A percentile compares a stretch with the other conserved stretches of the same genome.
These are phyloP conservation scores for Plecotus auritus DNA, from an alignment of 2,113 vertebrate species.

Conservation along the genomic window DNA sequence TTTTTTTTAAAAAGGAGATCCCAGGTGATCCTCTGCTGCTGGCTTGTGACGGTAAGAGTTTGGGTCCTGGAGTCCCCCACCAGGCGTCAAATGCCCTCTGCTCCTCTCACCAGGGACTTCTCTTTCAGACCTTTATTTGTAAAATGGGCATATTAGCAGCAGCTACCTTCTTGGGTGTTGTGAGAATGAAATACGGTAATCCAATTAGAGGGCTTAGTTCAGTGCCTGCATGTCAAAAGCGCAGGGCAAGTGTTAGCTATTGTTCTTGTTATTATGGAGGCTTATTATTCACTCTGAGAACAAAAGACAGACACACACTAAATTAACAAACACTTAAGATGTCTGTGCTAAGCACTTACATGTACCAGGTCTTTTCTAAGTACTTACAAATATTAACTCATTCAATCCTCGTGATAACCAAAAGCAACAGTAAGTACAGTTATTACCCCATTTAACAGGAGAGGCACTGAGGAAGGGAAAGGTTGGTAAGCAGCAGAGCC, in stretches of 20 bases:
- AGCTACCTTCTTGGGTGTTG: neutral
- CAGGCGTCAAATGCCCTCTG: no score
- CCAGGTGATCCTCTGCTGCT: neutral
- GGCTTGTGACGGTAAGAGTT: no score
- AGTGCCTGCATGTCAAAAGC: neutral
- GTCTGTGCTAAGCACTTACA: neutral
- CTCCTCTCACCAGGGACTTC: neutral
- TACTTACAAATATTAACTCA: neutral
- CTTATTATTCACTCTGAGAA: neutral
- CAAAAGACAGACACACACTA: neutral
- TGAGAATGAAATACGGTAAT: neutral
- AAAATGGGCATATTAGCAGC: neutral
- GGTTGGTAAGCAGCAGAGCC: neutral
- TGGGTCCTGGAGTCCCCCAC: neutral
- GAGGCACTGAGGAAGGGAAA: neutral
- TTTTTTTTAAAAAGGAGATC: neutral
- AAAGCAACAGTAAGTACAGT: neutral
- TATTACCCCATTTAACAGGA: neutral
- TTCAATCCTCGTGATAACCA: neutral
- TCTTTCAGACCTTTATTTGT: neutral
- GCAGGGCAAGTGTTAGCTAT: neutral
- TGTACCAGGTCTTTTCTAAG: neutral
- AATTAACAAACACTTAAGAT: neutral
- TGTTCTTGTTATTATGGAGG: neutral
- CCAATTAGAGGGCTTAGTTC: conserved; percentile 20